Conservation (phyloP, 2,888 invertebrate species). For the Watsonalla binaria region DNA sequence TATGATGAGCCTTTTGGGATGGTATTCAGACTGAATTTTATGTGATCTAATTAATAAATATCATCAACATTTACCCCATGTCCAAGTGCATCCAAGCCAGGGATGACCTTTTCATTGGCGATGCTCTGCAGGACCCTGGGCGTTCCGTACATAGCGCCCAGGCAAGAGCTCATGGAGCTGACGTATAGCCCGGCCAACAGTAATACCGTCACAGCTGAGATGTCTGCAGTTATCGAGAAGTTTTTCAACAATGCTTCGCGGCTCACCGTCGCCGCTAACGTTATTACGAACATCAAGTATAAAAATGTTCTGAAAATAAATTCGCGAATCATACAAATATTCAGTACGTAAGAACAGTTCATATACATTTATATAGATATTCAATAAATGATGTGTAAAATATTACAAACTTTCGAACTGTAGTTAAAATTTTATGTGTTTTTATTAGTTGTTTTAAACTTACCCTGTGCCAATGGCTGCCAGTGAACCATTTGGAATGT, state of each 20-base stretch:
- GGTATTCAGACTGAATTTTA: not conserved
- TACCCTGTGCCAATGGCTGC: conserved; percentile 95
- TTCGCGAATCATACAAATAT: no score
- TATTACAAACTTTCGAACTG: no score
- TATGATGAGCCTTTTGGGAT: no score
- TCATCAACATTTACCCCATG: conserved; percentile 86
- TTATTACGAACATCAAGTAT: conserved; percentile 93
- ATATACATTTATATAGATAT: no score
- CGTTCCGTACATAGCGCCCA: conserved; percentile 97
- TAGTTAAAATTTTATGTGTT: no score
- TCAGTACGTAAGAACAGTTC: not conserved
- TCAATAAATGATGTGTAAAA: no score
- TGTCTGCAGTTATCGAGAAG: conserved; percentile 95
- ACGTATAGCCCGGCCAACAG: conserved; percentile 96
- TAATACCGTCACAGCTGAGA: conserved; percentile 89
- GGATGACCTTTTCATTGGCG: conserved; percentile 96
- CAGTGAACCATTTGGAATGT: conserved; percentile 96
- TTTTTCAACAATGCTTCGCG: conserved; percentile 84
- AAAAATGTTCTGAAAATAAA: conserved; percentile 84
- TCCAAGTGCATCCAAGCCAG: conserved; percentile 90
- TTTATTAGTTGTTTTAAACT: no score
- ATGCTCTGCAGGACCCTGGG: conserved; percentile 97
- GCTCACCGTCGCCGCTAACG: conserved; percentile 92
- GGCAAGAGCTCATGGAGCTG: conserved; percentile 96
- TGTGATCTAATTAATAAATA: not conserved